Base-by-base conservation (phyloP, 2,888 invertebrate species). In the Hyposoter dolosus region DNA sequence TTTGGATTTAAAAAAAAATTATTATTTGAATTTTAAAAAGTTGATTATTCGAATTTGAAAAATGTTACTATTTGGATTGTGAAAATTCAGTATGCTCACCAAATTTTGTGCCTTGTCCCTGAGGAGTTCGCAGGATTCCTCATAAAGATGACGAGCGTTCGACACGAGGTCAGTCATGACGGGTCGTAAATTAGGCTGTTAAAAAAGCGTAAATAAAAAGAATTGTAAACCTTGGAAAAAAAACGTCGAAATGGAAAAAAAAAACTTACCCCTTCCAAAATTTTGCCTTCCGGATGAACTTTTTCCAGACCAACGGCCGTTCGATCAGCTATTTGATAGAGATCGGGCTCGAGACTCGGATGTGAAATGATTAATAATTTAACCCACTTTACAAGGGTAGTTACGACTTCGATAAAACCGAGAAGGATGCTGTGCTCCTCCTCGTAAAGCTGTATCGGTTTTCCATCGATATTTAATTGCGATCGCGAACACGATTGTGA, bases 381-480 rank as follows among this genome's bases (percentile, higher is more conserved):
- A 3, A 97, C 97, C 96, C 97, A 97, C 94, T 98, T 98, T n/a
- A 98, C 97, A n/a, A 98, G 95, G 0, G 97, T 96, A 82, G 97
- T 97, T 72, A 97, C 96, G 45, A 97, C 97, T 93, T 98, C 98
- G 32, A 98, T 96, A 91, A 98, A 96, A 63, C 96, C 96, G 6
- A 98, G 95, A 1, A 99, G 94, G 71, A 97, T 95, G 9, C 95
- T 95, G 88, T 96, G 95, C 93, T 98, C 98, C 9, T 97, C 96
- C 1, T 96, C 95, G 4, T 95, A 95, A 17, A 96, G 93, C 32
- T 90, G 90, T 94, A 95, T 89, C 94, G 96, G 94, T 94, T 95
- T 91, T 94, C 94, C 95, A 94, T 95, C 78, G 94, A 93, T 90
- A 94, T 95, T 93, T 6, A 91, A 79, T 10, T 89, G 90, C 23